Evolutionary conservation across 2,113 vertebrate species (phyloP).

Genomic region (Scomber japonicus): DNA sequence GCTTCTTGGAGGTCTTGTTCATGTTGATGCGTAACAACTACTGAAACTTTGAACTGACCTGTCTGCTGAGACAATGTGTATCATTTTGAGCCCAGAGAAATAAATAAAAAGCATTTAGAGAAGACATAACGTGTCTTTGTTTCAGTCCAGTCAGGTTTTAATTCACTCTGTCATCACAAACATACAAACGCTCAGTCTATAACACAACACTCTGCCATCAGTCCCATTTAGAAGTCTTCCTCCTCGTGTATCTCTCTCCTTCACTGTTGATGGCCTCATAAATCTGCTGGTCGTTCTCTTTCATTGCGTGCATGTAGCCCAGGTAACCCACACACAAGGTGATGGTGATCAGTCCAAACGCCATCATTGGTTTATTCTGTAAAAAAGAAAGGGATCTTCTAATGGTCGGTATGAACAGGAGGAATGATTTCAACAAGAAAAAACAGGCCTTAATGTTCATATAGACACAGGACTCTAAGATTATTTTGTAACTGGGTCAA

Average conservation of each 20-base stretch:
- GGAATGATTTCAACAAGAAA: too few relatives aligned
- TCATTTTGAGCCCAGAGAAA: background rate
- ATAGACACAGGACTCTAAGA: too few relatives aligned
- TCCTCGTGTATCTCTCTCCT: conserved; percentile 89
- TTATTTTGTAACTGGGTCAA: too few relatives aligned
- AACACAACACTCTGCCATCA: conserved; percentile 49
- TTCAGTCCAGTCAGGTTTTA: background rate
- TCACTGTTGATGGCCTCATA: conserved; percentile 93
- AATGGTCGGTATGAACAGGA: too few relatives aligned
- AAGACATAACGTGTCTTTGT: background rate
- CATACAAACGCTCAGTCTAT: background rate
- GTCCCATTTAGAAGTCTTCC: conserved; percentile 95
- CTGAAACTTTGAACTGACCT: too few relatives aligned
- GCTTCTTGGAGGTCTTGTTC: too few relatives aligned
- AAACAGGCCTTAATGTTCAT: too few relatives aligned
- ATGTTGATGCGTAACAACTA: too few relatives aligned
- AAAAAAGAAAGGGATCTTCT: conserved; percentile 32
- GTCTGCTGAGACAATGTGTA: too few relatives aligned
- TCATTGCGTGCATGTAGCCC: conserved; percentile 91
- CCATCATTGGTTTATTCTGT: conserved; percentile 97
- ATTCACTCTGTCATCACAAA: background rate
- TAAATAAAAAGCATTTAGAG: background rate
- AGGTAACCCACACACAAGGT: conserved; percentile 93
- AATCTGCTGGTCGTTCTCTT: conserved; percentile 91
- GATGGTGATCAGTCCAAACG: conserved; percentile 89